These are phyloP conservation scores for Ceriagrion tenellum DNA, from an alignment of 2,888 invertebrate genomes.

Conservation along the genomic window DNA sequence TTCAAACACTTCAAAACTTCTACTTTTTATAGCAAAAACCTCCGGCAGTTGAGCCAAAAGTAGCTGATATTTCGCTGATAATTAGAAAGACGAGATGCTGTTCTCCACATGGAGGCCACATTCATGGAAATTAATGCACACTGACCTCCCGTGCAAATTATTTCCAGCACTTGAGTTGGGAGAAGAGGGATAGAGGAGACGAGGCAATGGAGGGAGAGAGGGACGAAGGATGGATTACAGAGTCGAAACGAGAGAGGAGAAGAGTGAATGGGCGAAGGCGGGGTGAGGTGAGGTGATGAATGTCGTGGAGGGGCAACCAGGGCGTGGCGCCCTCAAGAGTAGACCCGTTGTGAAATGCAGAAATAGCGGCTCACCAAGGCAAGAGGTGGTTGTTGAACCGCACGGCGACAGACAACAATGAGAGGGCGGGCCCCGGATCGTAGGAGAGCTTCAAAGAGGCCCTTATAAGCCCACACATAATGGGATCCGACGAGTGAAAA, in stretches of 20 bases:
- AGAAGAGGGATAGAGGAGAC: neutral
- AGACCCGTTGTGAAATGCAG: slow-evolving; percentile 39
- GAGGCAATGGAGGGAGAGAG: neutral
- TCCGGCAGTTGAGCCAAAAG: too few relatives aligned
- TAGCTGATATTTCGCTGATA: too few relatives aligned
- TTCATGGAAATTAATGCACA: too few relatives aligned
- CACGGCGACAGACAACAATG: slow-evolving; percentile 37
- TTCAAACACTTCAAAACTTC: too few relatives aligned
- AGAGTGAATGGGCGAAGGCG: neutral
- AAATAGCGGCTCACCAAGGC: slow-evolving; percentile 24
- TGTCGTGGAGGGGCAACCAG: slow-evolving; percentile 21
- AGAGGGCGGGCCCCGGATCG: slow-evolving; percentile 14
- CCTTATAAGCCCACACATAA: neutral
- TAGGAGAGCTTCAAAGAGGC: neutral
- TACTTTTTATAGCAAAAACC: too few relatives aligned
- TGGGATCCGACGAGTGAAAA: neutral
- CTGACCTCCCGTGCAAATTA: too few relatives aligned
- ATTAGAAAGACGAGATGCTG: too few relatives aligned
- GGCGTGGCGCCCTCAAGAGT: slow-evolving; percentile 29
- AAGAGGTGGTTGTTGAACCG: neutral
- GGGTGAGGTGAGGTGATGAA: neutral
- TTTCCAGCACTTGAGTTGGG: neutral
- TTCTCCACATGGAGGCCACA: too few relatives aligned
- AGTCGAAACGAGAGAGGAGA: neutral
- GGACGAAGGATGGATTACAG: neutral